A percentile compares a stretch with the other conserved stretches of the same genome.
Conservation (phyloP, 2,113 vertebrate species). For the Romanogobio albipinnatus region DNA sequence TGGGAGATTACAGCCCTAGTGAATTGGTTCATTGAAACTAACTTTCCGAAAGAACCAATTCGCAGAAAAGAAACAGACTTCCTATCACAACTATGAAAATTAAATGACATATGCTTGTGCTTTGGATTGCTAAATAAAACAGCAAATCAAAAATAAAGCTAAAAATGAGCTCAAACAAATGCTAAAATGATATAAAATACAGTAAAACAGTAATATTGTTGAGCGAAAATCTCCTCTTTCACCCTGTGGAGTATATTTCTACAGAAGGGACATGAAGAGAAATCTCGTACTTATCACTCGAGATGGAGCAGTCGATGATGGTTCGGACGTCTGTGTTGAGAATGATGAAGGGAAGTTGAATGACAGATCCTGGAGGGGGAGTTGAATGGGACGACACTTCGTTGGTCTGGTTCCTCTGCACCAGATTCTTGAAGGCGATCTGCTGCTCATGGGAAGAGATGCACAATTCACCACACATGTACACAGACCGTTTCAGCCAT, state of each 20-base stretch:
- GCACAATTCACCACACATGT: constrained; percentile 21
- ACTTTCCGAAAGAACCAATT: too few relatives aligned
- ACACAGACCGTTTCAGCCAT: background rate
- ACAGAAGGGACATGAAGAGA: background rate
- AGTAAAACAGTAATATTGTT: too few relatives aligned
- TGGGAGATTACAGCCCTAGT: too few relatives aligned
- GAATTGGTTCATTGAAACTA: too few relatives aligned
- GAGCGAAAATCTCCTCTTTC: too few relatives aligned
- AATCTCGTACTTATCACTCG: constrained; percentile 83
- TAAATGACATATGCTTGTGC: too few relatives aligned
- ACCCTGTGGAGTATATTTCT: background rate
- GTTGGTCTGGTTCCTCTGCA: constrained; percentile 84
- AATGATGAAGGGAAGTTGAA: constrained; percentile 87
- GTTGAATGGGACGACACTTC: constrained; percentile 79
- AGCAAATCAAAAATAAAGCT: too few relatives aligned
- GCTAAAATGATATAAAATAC: too few relatives aligned
- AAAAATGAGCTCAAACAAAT: too few relatives aligned
- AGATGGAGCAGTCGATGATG: constrained; percentile 90
- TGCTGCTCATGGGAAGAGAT: constrained; percentile 73
- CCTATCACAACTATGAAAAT: too few relatives aligned
- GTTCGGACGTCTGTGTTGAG: constrained; percentile 88
- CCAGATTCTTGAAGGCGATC: constrained; percentile 89
- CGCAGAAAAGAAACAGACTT: too few relatives aligned
- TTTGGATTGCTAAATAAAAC: too few relatives aligned
- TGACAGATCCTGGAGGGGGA: constrained; percentile 81